Percentiles rank a stretch among this genome's conserved stretches.
These are phyloP conservation scores for Lamellibrachia satsuma DNA, from an alignment of 2,888 invertebrate genomes.

Conservation along the genomic window DNA sequence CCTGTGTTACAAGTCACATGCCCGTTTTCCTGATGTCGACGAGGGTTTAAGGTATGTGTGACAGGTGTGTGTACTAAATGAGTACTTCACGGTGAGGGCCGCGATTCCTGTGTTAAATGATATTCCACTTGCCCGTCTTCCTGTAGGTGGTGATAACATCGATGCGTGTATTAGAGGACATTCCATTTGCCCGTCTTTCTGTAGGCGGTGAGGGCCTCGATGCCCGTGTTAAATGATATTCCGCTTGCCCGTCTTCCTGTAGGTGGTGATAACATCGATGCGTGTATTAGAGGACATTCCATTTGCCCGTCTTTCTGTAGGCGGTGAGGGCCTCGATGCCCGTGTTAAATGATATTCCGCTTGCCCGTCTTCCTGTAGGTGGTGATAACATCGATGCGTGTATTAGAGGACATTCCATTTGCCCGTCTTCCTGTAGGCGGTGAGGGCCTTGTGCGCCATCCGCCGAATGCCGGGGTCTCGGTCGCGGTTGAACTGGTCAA, in stretches of 20 bases:
- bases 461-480: slow-evolving; percentile 54
- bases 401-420: slow-evolving; percentile 62
- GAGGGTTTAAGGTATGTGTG: no score
- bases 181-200: slow-evolving; percentile 60
- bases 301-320: slow-evolving; percentile 57
- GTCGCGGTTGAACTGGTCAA: slow-evolving; percentile 60
- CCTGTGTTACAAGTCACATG: no score
- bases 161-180: slow-evolving; percentile 40
- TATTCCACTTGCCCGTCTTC: not conserved
- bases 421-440: slow-evolving; percentile 57
- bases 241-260: not conserved
- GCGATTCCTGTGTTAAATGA: slow-evolving; percentile 52
- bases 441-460: slow-evolving; percentile 58
- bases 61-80: no score
- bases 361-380: slow-evolving; percentile 18
- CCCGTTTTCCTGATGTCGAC: no score
- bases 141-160: not conserved
- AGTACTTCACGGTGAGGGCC: slow-evolving; percentile 32
- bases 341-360: slow-evolving; percentile 36
- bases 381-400: not conserved
- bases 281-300: slow-evolving; percentile 51
- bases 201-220: slow-evolving; percentile 54
- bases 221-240: slow-evolving; percentile 46
- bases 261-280: not conserved
- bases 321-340: slow-evolving; percentile 54